phyloP scores from a whole-genome alignment of 2,888 invertebrate species.

The Nasonovia ribisnigri region DNA sequence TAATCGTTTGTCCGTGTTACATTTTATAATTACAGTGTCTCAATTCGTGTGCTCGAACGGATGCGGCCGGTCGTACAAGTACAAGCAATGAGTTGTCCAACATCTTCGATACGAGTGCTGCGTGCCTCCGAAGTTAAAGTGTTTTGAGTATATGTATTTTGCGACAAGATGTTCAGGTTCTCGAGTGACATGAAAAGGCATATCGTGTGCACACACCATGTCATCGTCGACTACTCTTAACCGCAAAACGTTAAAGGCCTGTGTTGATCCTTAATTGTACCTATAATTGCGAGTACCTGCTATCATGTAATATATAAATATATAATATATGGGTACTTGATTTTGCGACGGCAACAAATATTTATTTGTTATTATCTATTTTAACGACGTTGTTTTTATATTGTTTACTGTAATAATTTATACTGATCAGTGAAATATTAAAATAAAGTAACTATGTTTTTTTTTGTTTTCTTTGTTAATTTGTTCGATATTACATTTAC shows the following conservation, averaged over 20 bases:
- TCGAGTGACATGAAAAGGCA: background rate
- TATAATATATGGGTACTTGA: background rate
- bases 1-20: background rate
- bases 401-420: background rate
- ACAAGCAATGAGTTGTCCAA: slow-evolving; percentile 51
- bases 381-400: background rate
- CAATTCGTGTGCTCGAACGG: slow-evolving; percentile 54
- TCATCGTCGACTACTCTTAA: background rate
- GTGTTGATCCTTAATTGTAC: background rate
- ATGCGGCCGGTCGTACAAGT: slow-evolving; percentile 65
- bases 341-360: background rate
- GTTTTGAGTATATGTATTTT: too few relatives aligned
- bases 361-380: background rate
- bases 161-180: slow-evolving; percentile 68
- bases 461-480: background rate
- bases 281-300: background rate
- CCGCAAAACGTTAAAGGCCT: background rate
- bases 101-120: slow-evolving; percentile 65
- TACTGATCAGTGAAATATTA: background rate
- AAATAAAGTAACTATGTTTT: background rate
- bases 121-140: slow-evolving; percentile 72
- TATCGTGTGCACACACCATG: background rate
- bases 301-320: background rate
- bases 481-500: background rate
- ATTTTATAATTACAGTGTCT: background rate